Conservation (phyloP, 2,113 vertebrate genomes). For the Triplophysa rosa region DNA sequence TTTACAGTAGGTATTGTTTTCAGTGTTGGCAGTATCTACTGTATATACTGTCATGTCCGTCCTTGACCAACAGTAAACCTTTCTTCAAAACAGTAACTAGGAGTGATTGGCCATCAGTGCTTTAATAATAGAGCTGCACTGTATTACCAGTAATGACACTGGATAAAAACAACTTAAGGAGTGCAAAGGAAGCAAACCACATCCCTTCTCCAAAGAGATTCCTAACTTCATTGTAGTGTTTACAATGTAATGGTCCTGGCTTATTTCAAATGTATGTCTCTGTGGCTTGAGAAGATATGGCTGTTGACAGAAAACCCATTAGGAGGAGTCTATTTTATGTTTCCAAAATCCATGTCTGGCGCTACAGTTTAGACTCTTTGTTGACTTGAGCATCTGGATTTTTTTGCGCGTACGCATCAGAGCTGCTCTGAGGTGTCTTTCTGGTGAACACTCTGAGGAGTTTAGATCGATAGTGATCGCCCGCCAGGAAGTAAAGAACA, state of each 20-base stretch:
- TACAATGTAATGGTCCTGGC: neutral
- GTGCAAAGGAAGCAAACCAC: neutral
- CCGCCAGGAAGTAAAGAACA: conserved; percentile 87
- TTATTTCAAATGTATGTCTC: neutral
- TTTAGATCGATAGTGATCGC: conserved; percentile 81
- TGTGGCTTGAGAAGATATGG: conserved; percentile 1
- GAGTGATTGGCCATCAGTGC: neutral
- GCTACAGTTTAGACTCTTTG: conserved; percentile 38
- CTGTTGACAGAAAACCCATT: conserved; percentile 1
- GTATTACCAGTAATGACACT: conserved; percentile 2
- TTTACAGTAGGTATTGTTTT: conserved; percentile 23
- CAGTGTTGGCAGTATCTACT: conserved; percentile 12
- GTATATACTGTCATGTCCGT: neutral
- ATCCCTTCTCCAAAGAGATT: conserved; percentile 18
- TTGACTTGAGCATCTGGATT: conserved; percentile 43
- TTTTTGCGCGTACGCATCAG: conserved; percentile 55
- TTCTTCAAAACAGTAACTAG: neutral
- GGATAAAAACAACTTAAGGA: neutral
- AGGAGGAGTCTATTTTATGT: neutral
- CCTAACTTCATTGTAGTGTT: conserved; percentile 1
- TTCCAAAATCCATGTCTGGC: neutral
- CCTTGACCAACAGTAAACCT: conserved; percentile 32
- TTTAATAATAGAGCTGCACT: neutral
- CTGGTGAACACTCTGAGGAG: conserved; percentile 62
- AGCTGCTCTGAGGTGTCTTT: neutral